Evolutionary conservation across 2,888 invertebrate genomes (phyloP), one percentile per base, ranked within the genome.

Genomic region (Catocala sponsa): DNA sequence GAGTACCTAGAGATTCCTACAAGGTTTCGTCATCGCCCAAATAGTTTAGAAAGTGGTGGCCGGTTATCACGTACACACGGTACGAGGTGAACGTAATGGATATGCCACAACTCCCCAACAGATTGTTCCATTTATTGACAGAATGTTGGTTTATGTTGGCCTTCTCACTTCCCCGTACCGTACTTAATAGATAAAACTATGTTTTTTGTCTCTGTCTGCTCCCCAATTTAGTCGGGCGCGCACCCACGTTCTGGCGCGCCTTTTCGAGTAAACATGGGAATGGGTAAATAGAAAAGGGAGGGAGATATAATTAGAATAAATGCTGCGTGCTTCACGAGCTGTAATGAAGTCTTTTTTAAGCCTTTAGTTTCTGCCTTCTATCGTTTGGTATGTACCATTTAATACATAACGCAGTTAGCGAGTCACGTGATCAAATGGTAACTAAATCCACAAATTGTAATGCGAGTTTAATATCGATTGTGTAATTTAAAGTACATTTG

Each of bases 241-340:
- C 92, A 90, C 94, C 94, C 92, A 92, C 92, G 91, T 90, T 87
- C 84, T 77, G 88, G 81, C 88, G 87, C 90, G 92, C 90, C 92
- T 92, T 91, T 90, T 89, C 84, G 87, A 87, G 92, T 92, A 93
- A 94, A 94, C 92, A 94, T 84, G 82, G 88, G 87, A 89, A 91
- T 91, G 87, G 83, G 86, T 86, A 93, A 93, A 94, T 93, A 94
- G 90, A 89, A 89, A 88, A 90, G 89, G 89, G 88, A 89, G 90
- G 86, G 88, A 87, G 90, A 84, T 92, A 93, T 92, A 93, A 94
- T 94, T 92, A 94, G 93, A 94, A 92, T 89, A 86, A 90, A 91
- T 87, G 87, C 87, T 82, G 82, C 82, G 80, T 83, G 81, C 81
- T 84, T 85, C 84, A 81, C 78, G 81, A 75, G 71, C 76, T 72